Conservation (phyloP, 1,140 invertebrate species). For the Pseudomyrmex sp. region DNA sequence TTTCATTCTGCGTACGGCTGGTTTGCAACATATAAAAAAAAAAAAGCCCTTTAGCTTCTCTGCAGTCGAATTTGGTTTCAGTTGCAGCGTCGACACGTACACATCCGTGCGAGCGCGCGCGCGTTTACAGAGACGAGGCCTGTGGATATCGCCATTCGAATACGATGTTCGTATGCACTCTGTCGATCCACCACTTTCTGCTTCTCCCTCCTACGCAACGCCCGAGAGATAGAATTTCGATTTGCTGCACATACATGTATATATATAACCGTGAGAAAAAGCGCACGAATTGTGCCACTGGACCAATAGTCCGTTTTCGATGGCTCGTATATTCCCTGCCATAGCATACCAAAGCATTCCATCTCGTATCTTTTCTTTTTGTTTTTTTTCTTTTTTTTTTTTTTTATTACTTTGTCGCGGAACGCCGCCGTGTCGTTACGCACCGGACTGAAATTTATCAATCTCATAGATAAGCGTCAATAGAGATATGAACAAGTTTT, state of each 20-base stretch:
- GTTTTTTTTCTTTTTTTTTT: neutral
- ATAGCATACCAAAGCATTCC: constrained; percentile 9
- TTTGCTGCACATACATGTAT: constrained; percentile 63
- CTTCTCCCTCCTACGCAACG: constrained; percentile 61
- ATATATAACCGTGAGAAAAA: constrained; percentile 60
- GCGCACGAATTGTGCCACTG: constrained; percentile 71
- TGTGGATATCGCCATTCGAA: constrained; percentile 64
- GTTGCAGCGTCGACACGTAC: constrained; percentile 19
- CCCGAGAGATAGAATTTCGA: constrained; percentile 70
- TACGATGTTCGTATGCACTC: constrained; percentile 65
- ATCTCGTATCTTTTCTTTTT: neutral
- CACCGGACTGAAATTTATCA: constrained; percentile 44
- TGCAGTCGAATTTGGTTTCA: constrained; percentile 72
- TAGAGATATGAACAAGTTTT: constrained; percentile 25
- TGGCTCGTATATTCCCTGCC: constrained; percentile 22
- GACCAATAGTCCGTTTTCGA: constrained; percentile 66
- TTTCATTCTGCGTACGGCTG: constrained; percentile 65
- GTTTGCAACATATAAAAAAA: constrained; percentile 70
- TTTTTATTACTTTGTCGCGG: constrained; percentile 11
- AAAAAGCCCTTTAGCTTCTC: constrained; percentile 67
- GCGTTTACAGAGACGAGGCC: constrained; percentile 26
- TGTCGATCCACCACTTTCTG: constrained; percentile 54
- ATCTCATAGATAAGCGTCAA: constrained; percentile 35
- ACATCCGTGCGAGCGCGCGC: neutral
- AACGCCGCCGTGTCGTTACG: constrained; percentile 23